Percentiles rank a stretch among this genome's conserved stretches.
phyloP scores from a whole-genome alignment of 2,888 invertebrate species.

The Caenorhabditis afra region DNA sequence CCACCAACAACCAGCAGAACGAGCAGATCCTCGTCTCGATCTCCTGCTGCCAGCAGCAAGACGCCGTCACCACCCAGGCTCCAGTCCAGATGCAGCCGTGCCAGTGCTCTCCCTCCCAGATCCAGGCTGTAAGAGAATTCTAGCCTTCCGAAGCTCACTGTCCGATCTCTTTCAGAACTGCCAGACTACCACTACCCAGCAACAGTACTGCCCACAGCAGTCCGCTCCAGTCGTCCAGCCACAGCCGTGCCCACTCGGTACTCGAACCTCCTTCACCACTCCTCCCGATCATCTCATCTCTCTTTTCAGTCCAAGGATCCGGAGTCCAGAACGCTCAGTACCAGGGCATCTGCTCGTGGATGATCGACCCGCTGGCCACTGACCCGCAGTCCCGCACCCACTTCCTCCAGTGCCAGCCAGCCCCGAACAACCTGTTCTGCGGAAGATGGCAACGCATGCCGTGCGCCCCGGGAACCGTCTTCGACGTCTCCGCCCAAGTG shows the following conservation, averaged over 20 bases:
- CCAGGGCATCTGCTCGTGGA: slow-evolving; percentile 80
- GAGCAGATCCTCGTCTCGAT: slow-evolving; percentile 70
- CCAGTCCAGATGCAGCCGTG: slow-evolving; percentile 57
- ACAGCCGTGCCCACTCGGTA: slow-evolving; percentile 79
- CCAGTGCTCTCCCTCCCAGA: slow-evolving; percentile 59
- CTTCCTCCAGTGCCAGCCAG: slow-evolving; percentile 79
- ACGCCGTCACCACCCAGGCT: slow-evolving; percentile 58
- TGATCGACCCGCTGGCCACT: slow-evolving; percentile 80
- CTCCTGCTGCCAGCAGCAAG: slow-evolving; percentile 69
- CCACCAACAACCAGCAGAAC: slow-evolving; percentile 66
- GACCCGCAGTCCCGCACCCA: slow-evolving; percentile 74
- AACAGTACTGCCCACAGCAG: slow-evolving; percentile 78
- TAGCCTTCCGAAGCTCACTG: neutral
- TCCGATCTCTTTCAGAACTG: slow-evolving; percentile 68
- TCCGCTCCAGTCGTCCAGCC: slow-evolving; percentile 76
- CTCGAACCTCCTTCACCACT: neutral
- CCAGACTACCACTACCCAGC: slow-evolving; percentile 78
- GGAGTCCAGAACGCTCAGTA: slow-evolving; percentile 78
- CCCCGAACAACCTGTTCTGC: slow-evolving; percentile 80
- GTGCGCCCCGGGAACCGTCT: slow-evolving; percentile 79
- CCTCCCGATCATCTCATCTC: neutral
- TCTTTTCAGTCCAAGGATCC: slow-evolving; percentile 72
- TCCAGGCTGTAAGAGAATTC: slow-evolving; percentile 35
- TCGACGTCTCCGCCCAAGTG: slow-evolving; percentile 74
- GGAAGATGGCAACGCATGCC: slow-evolving; percentile 80